Evolutionary conservation across 2,113 vertebrate genomes (phyloP).

Genomic region (Hippocampus barbouri): DNA sequence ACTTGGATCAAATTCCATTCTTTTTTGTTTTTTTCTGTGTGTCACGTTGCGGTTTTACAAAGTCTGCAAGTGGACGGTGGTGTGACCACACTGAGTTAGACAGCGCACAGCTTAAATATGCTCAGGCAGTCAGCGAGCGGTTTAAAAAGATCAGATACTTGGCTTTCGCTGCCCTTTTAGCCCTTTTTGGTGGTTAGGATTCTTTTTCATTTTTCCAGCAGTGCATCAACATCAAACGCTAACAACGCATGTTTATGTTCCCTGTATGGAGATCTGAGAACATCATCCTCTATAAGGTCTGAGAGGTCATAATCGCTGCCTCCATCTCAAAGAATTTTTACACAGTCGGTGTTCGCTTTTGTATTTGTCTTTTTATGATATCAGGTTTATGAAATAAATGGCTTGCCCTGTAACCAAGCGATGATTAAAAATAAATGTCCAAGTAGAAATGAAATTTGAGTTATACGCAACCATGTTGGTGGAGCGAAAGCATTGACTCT

Average conservation of each 20-base stretch:
- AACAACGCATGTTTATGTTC: conserved; percentile 61
- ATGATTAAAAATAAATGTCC: conserved; percentile 23
- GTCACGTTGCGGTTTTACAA: conserved; percentile 38
- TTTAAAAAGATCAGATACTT: conserved; percentile 53
- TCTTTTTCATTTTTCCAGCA: conserved; percentile 44
- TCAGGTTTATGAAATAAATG: conserved; percentile 1
- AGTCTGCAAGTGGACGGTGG: conserved; percentile 41
- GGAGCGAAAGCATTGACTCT: conserved; percentile 45
- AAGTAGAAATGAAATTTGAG: conserved; percentile 26
- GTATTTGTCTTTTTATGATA: not conserved
- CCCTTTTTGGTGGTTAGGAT: conserved; percentile 56
- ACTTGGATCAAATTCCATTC: conserved; percentile 26
- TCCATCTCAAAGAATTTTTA: conserved; percentile 52
- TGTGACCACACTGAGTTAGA: conserved; percentile 41
- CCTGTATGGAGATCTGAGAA: conserved; percentile 55
- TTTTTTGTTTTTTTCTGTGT: conserved; percentile 21
- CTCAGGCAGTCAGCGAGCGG: conserved; percentile 38
- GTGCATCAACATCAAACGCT: conserved; percentile 62
- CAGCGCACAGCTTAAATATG: conserved; percentile 33
- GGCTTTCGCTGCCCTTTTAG: conserved; percentile 49
- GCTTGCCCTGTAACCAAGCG: conserved; percentile 11
- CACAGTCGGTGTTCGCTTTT: conserved; percentile 6
- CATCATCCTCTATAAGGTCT: conserved; percentile 58
- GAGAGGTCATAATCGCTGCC: conserved; percentile 54
- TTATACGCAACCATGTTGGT: conserved; percentile 32